Percentiles rank a stretch among this genome's conserved stretches.
phyloP scores from a whole-genome alignment of 2,888 invertebrate species.

The Mechanitis mazaeus region DNA sequence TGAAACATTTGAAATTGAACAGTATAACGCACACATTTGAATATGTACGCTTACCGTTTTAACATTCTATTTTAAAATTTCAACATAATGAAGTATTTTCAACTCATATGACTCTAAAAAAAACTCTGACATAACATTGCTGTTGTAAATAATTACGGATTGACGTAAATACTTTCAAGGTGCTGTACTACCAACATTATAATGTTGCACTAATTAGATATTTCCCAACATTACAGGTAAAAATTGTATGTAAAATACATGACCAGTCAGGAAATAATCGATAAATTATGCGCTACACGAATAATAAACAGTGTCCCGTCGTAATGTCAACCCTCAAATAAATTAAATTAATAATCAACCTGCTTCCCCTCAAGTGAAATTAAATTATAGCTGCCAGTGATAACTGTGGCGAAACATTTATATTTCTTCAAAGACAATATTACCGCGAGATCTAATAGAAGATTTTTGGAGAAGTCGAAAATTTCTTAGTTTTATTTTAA shows the following conservation, averaged over 20 bases:
- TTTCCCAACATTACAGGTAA: too few species aligned
- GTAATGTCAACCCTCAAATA: constrained; percentile 62
- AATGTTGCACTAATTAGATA: too few species aligned
- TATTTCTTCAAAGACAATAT: constrained; percentile 55
- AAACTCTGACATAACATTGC: too few species aligned
- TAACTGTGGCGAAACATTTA: constrained; percentile 65
- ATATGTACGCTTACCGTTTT: too few species aligned
- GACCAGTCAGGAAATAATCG: constrained; percentile 47
- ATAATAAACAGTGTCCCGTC: constrained; percentile 54
- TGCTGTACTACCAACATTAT: too few species aligned
- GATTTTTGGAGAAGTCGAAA: constrained; percentile 8
- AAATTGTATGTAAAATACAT: not conserved
- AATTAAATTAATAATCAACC: constrained; percentile 74
- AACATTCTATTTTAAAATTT: too few species aligned
- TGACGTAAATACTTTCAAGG: too few species aligned
- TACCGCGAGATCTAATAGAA: constrained; percentile 7
- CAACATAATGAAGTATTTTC: too few species aligned
- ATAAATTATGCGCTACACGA: constrained; percentile 59
- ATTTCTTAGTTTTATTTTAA: constrained; percentile 7
- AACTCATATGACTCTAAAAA: too few species aligned
- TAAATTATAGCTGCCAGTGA: constrained; percentile 68
- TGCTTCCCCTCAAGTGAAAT: constrained; percentile 62
- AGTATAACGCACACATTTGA: too few species aligned
- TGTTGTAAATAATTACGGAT: too few species aligned
- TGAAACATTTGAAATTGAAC: too few species aligned